A percentile compares a stretch with the other conserved stretches of the same genome.
phyloP scores from a whole-genome alignment of 2,888 invertebrate species.

The Cephalotes varians region DNA sequence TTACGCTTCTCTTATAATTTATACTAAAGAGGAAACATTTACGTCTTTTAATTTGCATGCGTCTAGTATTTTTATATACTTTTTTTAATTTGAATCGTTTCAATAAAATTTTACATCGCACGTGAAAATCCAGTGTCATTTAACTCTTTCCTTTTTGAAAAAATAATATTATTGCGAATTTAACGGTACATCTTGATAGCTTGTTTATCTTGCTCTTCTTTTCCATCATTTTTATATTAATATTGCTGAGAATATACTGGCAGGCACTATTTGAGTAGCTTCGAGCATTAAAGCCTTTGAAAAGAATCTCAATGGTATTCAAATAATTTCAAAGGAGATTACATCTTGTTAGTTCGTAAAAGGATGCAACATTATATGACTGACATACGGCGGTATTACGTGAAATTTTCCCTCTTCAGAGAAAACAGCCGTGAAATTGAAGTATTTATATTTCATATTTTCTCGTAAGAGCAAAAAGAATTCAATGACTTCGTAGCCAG shows the following conservation, averaged over 20 bases:
- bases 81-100: too few species aligned
- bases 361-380: constrained; percentile 3
- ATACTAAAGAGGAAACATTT: too few species aligned
- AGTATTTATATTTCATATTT: not conserved
- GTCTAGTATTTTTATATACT: too few species aligned
- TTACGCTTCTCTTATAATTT: too few species aligned
- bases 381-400: constrained; percentile 1
- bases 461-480: not conserved
- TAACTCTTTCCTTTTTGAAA: too few species aligned
- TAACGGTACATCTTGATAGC: not conserved
- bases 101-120: too few species aligned
- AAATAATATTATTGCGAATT: not conserved
- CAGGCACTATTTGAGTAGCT: constrained; percentile 41
- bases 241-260: not conserved
- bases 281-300: constrained; percentile 28
- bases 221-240: constrained; percentile 5
- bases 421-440: not conserved
- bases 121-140: too few species aligned
- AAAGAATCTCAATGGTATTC: constrained; percentile 22
- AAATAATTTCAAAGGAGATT: constrained; percentile 17
- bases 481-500: not conserved
- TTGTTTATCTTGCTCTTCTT: not conserved
- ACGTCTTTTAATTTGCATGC: too few species aligned
- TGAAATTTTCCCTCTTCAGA: constrained; percentile 11
- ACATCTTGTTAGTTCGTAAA: constrained; percentile 34